Percentiles rank a stretch among this genome's conserved stretches.
Evolutionary conservation across 2,113 vertebrate species (phyloP).

Genomic region (Ailuropoda melanoleuca): DNA sequence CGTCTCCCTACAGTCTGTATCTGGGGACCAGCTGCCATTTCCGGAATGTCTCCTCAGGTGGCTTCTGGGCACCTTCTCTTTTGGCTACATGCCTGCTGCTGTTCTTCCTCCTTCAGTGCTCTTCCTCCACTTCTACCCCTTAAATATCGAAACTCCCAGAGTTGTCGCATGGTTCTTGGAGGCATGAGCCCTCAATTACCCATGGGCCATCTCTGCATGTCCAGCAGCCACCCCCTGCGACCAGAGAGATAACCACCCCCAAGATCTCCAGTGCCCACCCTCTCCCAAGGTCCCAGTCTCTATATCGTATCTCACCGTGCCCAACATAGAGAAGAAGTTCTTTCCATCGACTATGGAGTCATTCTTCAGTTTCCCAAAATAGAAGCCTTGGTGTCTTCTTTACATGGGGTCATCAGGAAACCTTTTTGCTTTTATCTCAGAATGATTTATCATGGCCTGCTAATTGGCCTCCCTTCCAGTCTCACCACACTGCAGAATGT

Average conservation of each 20-base stretch:
- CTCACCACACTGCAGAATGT: background rate
- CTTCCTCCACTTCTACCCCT: background rate
- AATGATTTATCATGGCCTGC: conserved; percentile 58
- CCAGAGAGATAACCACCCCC: background rate
- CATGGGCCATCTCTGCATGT: background rate
- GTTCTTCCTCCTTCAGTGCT: background rate
- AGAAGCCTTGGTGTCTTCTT: conserved; percentile 46
- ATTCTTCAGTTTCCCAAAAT: background rate
- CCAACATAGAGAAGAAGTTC: background rate
- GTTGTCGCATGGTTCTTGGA: background rate
- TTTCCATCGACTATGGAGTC: background rate
- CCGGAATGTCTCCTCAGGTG: background rate
- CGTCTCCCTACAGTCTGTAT: background rate
- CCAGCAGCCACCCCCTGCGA: background rate
- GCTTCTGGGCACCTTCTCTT: background rate
- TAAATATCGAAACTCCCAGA: background rate
- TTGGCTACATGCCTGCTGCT: background rate
- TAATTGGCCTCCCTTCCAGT: background rate
- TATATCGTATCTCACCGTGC: background rate
- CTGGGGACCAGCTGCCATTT: background rate
- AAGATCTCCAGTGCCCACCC: background rate
- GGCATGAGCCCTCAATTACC: background rate
- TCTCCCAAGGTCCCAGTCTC: background rate
- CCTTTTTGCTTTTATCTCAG: conserved; percentile 45
- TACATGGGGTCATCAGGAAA: conserved; percentile 31